Evolutionary conservation across 2,888 invertebrate genomes (phyloP), one percentile per base, ranked within the genome.

Genomic region (Zaprionus obscuricornis): DNA sequence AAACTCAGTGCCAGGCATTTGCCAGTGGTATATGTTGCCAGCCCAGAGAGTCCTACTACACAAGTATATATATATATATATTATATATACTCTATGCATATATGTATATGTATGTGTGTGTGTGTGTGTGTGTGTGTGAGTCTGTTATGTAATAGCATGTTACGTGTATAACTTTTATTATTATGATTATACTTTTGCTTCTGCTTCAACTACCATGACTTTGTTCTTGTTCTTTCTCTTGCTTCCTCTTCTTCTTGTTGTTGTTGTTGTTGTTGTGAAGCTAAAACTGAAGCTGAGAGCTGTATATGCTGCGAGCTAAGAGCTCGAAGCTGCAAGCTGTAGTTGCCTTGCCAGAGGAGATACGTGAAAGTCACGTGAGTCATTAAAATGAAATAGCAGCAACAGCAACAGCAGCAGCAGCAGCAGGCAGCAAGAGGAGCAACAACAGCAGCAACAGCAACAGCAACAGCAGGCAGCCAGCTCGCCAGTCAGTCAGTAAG

Each of bases 101-200:
- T 51, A 13, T 29, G 37, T 20, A 31, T 47, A 13, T 39, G 17
- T 29, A 7, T 49, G 34, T 37, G 33, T 39, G 37, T 24, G 29
- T 8, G 62, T 46, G 26, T 50, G 7, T 16, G 34, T 45, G 27
- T 58, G 39, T 49, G 31, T 68, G 39, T 49, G 40, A 46, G 54
- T 54, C 59, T 79, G 77, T 85, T 85, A 83, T 78, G 77, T 85
- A 85, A 78, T 85, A 83, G 81, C 86, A 83, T 78, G 77, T 78
- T 78, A 75, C 84, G 84, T 85, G 77, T 79, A 78, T 85, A 85
- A 78, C 77, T 78, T 78, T 78, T 78, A 85, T 78, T 85, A 78
- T 78, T 78, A 78, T 83, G 77, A 78, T 78, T 78, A 78, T 78
- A 66, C 75, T 78, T 74, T 52, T 79, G 74, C 63, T 50, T 54